Evolutionary conservation across 2,113 vertebrate species (phyloP).

Genomic region (Rhodinocichla rosea): DNA sequence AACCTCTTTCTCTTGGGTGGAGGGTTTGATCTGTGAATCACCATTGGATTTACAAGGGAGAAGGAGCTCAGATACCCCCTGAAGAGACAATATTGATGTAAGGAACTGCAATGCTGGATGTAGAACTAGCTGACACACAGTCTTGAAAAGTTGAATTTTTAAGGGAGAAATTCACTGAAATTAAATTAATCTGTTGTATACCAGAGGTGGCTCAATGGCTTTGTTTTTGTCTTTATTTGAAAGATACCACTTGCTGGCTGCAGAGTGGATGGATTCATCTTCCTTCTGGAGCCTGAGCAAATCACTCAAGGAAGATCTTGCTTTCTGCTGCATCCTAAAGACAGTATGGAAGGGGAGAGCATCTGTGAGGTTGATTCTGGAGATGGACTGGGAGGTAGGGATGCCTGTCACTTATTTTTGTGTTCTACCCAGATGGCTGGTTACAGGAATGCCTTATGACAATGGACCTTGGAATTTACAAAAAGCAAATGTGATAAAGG

Average conservation of each 20-base stretch:
- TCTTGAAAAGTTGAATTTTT: not conserved
- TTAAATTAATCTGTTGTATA: not conserved
- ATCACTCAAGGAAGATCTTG: not conserved
- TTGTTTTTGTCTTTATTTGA: conserved; percentile 57
- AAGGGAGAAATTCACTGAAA: not conserved
- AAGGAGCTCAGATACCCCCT: not conserved
- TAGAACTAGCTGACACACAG: not conserved
- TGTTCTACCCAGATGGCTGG: not conserved
- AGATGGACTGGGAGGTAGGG: conserved; percentile 64
- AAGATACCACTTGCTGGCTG: conserved; percentile 53
- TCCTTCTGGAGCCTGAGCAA: conserved; percentile 32
- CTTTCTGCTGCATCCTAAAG: not conserved
- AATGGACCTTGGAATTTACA: not conserved
- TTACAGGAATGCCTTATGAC: not conserved
- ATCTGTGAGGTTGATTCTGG: conserved; percentile 64
- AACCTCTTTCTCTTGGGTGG: not conserved
- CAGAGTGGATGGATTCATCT: conserved; percentile 29
- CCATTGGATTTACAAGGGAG: not conserved
- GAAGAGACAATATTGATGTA: not conserved
- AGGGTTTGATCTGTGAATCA: not conserved
- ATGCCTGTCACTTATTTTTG: not conserved
- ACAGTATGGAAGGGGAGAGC: conserved; percentile 59
- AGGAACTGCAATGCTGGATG: not conserved
- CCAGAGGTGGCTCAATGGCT: not conserved
- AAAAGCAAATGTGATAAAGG: not conserved